Percentiles rank a stretch among this genome's conserved stretches.
Evolutionary conservation across 2,888 invertebrate genomes (phyloP).

Genomic region (Catocala fraxini): DNA sequence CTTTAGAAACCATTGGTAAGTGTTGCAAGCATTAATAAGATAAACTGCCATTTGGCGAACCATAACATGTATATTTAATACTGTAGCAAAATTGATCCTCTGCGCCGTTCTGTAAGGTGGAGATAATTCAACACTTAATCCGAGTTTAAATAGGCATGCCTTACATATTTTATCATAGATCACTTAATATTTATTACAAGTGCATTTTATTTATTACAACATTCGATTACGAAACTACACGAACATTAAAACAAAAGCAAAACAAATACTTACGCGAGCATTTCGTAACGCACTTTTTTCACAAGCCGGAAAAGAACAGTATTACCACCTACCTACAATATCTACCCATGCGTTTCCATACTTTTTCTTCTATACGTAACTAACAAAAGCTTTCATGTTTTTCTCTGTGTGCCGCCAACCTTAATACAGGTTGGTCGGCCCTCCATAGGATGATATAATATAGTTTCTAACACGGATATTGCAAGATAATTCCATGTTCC

Average conservation of each 20-base stretch:
- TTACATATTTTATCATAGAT: too few relatives aligned
- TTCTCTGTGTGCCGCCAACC: slow-evolving; percentile 50
- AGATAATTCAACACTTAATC: too few relatives aligned
- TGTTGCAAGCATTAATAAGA: too few relatives aligned
- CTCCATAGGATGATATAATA: slow-evolving; percentile 74
- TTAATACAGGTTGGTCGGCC: slow-evolving; percentile 62
- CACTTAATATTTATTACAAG: too few relatives aligned
- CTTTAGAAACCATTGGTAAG: too few relatives aligned
- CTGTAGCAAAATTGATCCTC: too few relatives aligned
- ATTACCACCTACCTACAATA: slow-evolving; percentile 1
- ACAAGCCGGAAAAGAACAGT: slow-evolving; percentile 12
- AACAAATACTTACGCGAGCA: slow-evolving; percentile 8
- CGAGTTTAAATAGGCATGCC: too few relatives aligned
- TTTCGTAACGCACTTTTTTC: slow-evolving; percentile 33
- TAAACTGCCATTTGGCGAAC: too few relatives aligned
- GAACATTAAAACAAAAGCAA: slow-evolving; percentile 1
- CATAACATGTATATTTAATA: too few relatives aligned
- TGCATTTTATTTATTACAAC: too few relatives aligned
- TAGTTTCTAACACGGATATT: slow-evolving; percentile 74
- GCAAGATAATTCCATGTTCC: slow-evolving; percentile 72
- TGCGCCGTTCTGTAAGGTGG: too few relatives aligned
- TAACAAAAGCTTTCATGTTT: slow-evolving; percentile 22
- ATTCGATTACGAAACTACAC: too few relatives aligned
- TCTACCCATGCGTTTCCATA: slow-evolving; percentile 10
- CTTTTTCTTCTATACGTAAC: slow-evolving; percentile 8